Evolutionary conservation across 2,113 vertebrate genomes (phyloP).

Genomic region (Crotalus tigris): DNA sequence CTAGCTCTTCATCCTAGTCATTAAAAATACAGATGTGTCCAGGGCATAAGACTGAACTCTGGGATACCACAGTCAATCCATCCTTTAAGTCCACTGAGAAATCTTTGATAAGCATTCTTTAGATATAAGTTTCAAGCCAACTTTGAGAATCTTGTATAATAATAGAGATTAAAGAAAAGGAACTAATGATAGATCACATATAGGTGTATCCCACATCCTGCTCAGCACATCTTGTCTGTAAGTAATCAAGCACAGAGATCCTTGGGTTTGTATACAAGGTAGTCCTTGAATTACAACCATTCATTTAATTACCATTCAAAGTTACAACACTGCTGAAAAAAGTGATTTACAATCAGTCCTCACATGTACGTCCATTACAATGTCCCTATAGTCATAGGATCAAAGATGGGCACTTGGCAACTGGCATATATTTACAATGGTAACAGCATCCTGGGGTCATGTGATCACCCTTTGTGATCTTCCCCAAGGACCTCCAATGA

Average conservation of each 20-base stretch:
- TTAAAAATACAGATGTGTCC: background rate
- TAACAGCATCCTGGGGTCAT: no score
- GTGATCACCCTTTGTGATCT: no score
- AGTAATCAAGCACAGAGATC: background rate
- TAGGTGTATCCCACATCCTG: background rate
- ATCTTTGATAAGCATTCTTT: background rate
- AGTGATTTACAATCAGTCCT: no score
- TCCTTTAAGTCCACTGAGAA: background rate
- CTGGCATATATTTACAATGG: no score
- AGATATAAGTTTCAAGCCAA: background rate
- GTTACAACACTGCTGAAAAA: no score
- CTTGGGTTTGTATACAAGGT: background rate
- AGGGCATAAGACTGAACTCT: background rate
- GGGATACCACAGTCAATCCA: background rate
- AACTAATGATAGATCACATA: background rate
- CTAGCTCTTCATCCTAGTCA: background rate
- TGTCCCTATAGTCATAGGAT: no score
- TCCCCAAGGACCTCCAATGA: no score
- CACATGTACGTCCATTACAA: no score
- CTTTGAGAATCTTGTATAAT: background rate
- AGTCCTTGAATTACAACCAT: no score
- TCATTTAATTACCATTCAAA: no score
- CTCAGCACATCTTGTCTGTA: background rate
- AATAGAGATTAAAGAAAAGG: background rate
- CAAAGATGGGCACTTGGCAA: no score